A percentile compares a stretch with the other conserved stretches of the same genome.
These are phyloP conservation scores for Pachydiplax longipennis DNA, from an alignment of 2,888 invertebrate genomes.

Conservation along the genomic window DNA sequence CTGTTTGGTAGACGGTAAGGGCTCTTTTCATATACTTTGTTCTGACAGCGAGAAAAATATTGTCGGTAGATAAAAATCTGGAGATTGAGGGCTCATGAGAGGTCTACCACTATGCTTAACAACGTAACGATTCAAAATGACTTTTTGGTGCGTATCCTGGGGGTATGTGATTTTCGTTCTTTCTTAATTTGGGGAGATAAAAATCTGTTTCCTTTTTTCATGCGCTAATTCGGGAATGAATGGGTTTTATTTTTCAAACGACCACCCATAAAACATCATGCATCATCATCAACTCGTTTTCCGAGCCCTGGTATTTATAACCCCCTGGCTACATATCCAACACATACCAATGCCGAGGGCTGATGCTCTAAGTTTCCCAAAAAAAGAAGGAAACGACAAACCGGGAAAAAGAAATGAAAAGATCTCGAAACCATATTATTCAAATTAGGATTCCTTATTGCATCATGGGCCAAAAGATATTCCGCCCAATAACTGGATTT, in stretches of 20 bases:
- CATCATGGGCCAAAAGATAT: neutral
- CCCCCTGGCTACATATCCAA: conserved; percentile 8
- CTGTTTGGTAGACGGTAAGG: too few species aligned
- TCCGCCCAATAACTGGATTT: too few species aligned
- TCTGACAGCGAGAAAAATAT: neutral
- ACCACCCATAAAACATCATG: conserved; percentile 35
- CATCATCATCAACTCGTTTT: conserved; percentile 33
- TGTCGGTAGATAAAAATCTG: neutral
- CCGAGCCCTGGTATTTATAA: conserved; percentile 18
- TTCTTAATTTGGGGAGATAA: conserved; percentile 38
- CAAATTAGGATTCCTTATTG: neutral
- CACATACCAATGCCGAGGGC: conserved; percentile 1
- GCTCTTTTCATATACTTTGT: neutral
- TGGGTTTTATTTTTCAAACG: conserved; percentile 39
- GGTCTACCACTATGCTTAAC: neutral
- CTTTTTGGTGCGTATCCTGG: conserved; percentile 22
- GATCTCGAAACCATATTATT: neutral
- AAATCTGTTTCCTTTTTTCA: conserved; percentile 6
- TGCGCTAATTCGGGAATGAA: conserved; percentile 29
- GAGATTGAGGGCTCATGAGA: conserved; percentile 3
- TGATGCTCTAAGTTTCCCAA: neutral
- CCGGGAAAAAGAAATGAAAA: neutral
- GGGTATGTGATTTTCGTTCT: conserved; percentile 39
- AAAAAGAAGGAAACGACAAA: neutral
- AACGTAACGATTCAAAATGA: conserved; percentile 23